Base-by-base conservation (phyloP, 2,113 vertebrate species). In the Manacus vitellinus region DNA sequence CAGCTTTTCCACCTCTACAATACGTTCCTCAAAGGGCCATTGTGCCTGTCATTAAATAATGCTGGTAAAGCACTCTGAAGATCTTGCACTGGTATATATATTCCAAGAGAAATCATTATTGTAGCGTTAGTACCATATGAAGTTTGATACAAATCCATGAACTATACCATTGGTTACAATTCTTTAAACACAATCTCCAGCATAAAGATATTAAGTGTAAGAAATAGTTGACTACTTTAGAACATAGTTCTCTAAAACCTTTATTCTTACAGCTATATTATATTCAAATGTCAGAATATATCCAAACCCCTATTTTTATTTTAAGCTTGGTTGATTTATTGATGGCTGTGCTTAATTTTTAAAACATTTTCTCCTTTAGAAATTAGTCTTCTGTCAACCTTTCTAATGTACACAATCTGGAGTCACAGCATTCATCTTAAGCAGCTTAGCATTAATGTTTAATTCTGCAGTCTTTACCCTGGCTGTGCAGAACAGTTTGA, bases 281-380 rank as follows among this genome's bases (percentile, higher is more conserved):
- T 79, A 97, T 94, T 97, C 95, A 96, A 96, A 94, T 97, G 95
- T 95, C 96, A 96, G 85, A 95, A 85, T 93, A 55, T 7, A 90
- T 88, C 33, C 94, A 96, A 96, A 74, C 59, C 20, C 51, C 37
- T 88, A 67, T 95, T 97, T 97, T 96, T 80, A 93, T 93, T 96
- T 96, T 94, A 97, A 97, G 91, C 76, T 61, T 92, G 73, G 81
- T 61, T 97, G 92, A 97, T 96, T 95, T 97, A 97, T 97, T 97
- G 92, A 98, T 97, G 94, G 56, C 65, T 93, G 47, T 94, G 74
- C 92, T 97, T 98, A 97, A 98, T 97, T 98, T 98, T 98, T 97
- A 97, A 98, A 97, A 95, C 66, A 93, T 93, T 97, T 97, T 95
- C 88, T 97, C 92, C 88, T 88, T 96, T 77, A 85, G 89, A 97